Percentiles rank a stretch among this genome's conserved stretches.
These are phyloP conservation scores for Drosophila neocordata DNA, from an alignment of 1,140 invertebrate genomes.

Conservation along the genomic window DNA sequence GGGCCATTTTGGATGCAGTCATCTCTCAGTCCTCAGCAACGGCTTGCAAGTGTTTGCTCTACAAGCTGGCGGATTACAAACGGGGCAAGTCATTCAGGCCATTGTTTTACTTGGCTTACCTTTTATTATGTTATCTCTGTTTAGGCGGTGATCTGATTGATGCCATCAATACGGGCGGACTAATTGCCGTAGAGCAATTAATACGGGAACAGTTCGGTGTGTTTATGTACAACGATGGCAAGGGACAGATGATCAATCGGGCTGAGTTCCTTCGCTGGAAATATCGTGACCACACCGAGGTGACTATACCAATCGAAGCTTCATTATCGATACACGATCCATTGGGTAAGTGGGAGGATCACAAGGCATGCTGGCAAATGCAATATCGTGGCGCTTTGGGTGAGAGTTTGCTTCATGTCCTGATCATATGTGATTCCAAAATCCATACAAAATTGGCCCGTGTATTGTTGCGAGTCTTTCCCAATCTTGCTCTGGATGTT, in stretches of 20 bases:
- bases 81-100: conserved; percentile 85
- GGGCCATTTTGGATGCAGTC: conserved; percentile 91
- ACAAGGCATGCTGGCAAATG: conserved; percentile 98
- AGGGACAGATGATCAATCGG: conserved; percentile 93
- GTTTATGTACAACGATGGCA: conserved; percentile 95
- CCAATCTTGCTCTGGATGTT: conserved; percentile 94
- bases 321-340: conserved; percentile 92
- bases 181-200: conserved; percentile 91
- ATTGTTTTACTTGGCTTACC: neutral
- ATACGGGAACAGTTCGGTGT: conserved; percentile 94
- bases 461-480: conserved; percentile 95
- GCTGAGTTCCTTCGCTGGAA: conserved; percentile 97
- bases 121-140: neutral
- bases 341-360: conserved; percentile 92
- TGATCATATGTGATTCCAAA: conserved; percentile 97
- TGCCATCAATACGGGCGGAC: conserved; percentile 92
- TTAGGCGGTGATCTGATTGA: conserved; percentile 91
- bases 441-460: conserved; percentile 88
- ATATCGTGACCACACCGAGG: conserved; percentile 92
- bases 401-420: conserved; percentile 96
- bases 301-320: conserved; percentile 92
- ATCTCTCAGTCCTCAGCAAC: conserved; percentile 92
- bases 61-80: conserved; percentile 94
- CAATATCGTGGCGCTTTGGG: conserved; percentile 96
- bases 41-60: conserved; percentile 93